Conservation (phyloP, 1,140 invertebrate genomes). For the Bombus huntii region DNA sequence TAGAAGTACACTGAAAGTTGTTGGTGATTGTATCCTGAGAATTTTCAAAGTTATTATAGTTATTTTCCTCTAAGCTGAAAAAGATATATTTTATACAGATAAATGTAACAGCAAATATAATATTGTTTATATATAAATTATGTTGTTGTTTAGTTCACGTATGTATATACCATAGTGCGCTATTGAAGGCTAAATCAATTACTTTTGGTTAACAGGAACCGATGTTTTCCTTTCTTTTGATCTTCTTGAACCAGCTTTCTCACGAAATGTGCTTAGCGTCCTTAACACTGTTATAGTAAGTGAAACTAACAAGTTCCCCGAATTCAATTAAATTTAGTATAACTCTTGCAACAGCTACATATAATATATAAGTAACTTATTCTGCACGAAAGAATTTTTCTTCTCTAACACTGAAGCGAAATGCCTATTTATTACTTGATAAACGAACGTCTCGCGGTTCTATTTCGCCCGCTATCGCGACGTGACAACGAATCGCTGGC, state of each 20-base stretch:
- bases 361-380: not conserved
- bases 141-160: no score
- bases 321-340: not conserved
- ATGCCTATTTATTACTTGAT: not conserved
- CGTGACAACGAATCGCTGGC: not conserved
- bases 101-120: not conserved
- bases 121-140: not conserved
- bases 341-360: not conserved
- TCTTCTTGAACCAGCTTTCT: no score
- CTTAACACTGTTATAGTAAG: not conserved
- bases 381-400: not conserved
- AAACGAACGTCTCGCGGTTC: not conserved
- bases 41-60: no score
- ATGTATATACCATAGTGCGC: no score
- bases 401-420: not conserved
- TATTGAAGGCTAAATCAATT: not conserved
- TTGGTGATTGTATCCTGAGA: no score
- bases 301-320: not conserved
- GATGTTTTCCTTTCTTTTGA: not conserved
- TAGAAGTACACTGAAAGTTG: no score
- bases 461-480: not conserved
- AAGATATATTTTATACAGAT: not conserved
- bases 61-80: no score
- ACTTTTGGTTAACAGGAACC: not conserved
- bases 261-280: no score